Conservation (phyloP, 2,113 vertebrate genomes). For the Corythoichthys intestinalis region DNA sequence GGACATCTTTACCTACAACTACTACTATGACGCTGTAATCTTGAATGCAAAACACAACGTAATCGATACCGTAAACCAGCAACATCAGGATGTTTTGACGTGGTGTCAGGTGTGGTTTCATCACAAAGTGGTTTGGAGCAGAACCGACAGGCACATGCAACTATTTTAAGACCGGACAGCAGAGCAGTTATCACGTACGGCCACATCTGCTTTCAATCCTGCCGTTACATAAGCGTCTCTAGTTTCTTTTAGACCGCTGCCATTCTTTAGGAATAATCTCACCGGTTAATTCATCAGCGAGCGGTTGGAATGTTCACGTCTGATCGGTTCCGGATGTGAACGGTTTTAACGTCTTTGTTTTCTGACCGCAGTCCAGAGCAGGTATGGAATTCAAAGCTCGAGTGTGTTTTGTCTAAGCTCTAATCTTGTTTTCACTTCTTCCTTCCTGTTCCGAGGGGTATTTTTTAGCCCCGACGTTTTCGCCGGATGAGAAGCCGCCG, state of each 20-base stretch:
- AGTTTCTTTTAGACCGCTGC: not conserved
- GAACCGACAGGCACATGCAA: not conserved
- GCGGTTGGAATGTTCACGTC: not conserved
- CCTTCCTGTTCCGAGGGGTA: constrained; percentile 31
- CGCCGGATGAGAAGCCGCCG: not conserved
- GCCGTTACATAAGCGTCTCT: not conserved
- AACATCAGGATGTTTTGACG: not conserved
- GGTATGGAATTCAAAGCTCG: constrained; percentile 31
- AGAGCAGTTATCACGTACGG: not conserved
- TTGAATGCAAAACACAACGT: too few species aligned
- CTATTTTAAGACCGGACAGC: not conserved
- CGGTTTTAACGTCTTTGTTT: constrained; percentile 51
- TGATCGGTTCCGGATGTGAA: not conserved
- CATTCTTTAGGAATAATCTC: not conserved
- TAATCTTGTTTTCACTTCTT: constrained; percentile 52
- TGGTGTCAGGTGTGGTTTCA: not conserved
- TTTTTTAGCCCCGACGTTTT: not conserved
- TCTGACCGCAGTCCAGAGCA: constrained; percentile 25
- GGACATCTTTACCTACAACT: too few species aligned
- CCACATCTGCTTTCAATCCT: constrained; percentile 2
- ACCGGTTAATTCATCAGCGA: not conserved
- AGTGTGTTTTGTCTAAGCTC: constrained; percentile 48
- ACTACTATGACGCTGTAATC: not conserved
- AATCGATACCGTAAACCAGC: too few species aligned
- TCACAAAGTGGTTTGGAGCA: not conserved